Percentiles rank a stretch among this genome's conserved stretches.
phyloP scores from a whole-genome alignment of 2,888 invertebrate species.

The Drosophila anomalipes region DNA sequence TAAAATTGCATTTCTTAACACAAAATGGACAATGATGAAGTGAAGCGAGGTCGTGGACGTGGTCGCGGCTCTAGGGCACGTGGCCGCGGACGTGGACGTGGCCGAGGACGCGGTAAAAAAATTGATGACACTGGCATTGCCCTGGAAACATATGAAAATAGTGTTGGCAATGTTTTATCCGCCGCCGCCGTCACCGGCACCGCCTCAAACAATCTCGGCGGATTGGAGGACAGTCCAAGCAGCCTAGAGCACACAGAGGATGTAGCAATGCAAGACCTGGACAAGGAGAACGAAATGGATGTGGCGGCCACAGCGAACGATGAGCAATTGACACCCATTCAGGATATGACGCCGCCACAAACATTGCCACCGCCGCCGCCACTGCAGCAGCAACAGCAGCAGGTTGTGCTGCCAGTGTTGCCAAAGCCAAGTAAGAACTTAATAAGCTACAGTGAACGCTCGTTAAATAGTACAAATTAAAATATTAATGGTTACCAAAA shows the following conservation, averaged over 20 bases:
- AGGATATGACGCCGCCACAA: constrained; percentile 55
- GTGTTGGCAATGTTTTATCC: constrained; percentile 14
- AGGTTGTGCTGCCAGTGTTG: constrained; percentile 61
- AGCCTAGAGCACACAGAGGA: constrained; percentile 69
- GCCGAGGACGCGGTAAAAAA: constrained; percentile 91
- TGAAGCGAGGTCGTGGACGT: constrained; percentile 83
- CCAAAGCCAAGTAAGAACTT: constrained; percentile 80
- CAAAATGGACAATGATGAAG: constrained; percentile 76
- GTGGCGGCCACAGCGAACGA: constrained; percentile 28
- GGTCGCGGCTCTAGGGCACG: constrained; percentile 87
- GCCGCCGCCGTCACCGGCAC: neutral
- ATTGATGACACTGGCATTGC: constrained; percentile 85
- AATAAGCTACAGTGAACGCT: neutral
- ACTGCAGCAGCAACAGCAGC: constrained; percentile 39
- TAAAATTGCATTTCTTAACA: constrained; percentile 9
- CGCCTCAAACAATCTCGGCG: constrained; percentile 22
- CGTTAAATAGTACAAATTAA: neutral
- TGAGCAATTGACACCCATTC: constrained; percentile 38
- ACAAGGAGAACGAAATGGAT: constrained; percentile 78
- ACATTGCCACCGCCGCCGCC: constrained; percentile 27
- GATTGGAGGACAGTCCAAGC: constrained; percentile 82
- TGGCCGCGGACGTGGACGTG: constrained; percentile 91
- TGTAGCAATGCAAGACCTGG: constrained; percentile 65
- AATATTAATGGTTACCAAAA: neutral
- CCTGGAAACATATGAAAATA: constrained; percentile 49